Base-by-base conservation (phyloP, 1,140 invertebrate genomes). In the Bradysia coprophila region DNA sequence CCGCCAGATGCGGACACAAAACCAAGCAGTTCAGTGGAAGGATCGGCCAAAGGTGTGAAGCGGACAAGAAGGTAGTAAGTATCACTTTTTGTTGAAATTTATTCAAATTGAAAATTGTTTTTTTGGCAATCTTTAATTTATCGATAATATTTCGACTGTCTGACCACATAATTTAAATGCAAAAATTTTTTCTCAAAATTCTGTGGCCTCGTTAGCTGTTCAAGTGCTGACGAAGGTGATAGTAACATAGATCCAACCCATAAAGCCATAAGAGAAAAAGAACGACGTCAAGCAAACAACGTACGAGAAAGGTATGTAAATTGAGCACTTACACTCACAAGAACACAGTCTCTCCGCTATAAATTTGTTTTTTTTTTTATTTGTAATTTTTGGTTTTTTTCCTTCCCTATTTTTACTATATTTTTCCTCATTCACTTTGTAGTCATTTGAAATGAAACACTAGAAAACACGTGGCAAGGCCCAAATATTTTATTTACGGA, bases 221-320 rank as follows among this genome's bases (percentile, higher is more conserved):
- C 77, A 52, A 80, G 77, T 50, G 73, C 73, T 42, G 75, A 74
- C 46, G 80, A 83, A 50, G 68, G 75, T 46, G 71, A 72, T 46
- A 65, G 65, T 50, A 63, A 64, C 52, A 68, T 73, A 42, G 83
- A 88, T 63, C 87, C 89, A 11, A 79, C 81, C 64, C 78, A 81
- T 47, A 96, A 96, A 75, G 81, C 83, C 45, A 82, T 92, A 63
- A 76, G 90, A 53, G 93, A 98, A 69, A 86, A 87, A 71, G 88
- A 97, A 68, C 75, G 93, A 52, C 75, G 93, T 50, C 89, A 94
- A 67, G 92, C 93, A 50, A 98, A 98, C 73, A 98, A 98, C 75
- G 91, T 94, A 53, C 70, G 93, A 55, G 94, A 98, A 78, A 84
- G 90, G 90, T 93, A 70, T 68, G 74, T 72, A 67, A 66, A 31